Base-by-base conservation (phyloP, 2,113 vertebrate species). In the Tauraco erythrolophus region DNA sequence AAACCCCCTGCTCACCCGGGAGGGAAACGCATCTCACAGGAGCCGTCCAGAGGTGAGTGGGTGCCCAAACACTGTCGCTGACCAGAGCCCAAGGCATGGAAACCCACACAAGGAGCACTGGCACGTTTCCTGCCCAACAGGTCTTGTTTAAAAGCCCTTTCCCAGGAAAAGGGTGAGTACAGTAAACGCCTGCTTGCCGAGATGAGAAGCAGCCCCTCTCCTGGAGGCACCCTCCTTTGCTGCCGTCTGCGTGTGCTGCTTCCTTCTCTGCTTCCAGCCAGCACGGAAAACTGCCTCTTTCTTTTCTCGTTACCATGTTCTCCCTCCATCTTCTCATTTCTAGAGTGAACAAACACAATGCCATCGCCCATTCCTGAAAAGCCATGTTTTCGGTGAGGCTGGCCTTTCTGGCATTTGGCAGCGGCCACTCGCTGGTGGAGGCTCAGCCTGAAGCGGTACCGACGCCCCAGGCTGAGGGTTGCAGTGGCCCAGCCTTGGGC, bases 371-470 rank as follows among this genome's bases (percentile, higher is more conserved):
- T 22, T 62, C 37, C 60, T 54, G 28, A 12, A 11, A 39, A 28
- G 21, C 3, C 3, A 0, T 31, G 69, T 9, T 41, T 71, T 53
- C 0, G 1, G n/a, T 48, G 15, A 14, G 37, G 37, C 48, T 41
- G 87, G 28, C 12, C 62, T 31, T 35, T 22, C 43, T 11, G 50
- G 61, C 12, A 8, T 4, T 51, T 2, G 2, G 28, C 56, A 25
- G 35, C 0, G 8, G 39, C 48, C 7, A 5, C 77, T 72, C 0
- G 2, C 50, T 30, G 54, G 4, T 2, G 37, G 57, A 17, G 13
- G 76, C 87, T 45, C 1, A 0, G 7, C 4, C 1, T 23, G 48
- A 35, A 51, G 61, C 0, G 0, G 3, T 2, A 10, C 8, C 24
- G 16, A 10, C 8, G 14, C 7, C 7, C 43, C 11, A 3, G 0